Evolutionary conservation across 2,797 vertebrate species (phyloP).

Genomic region (Nyctalus aviator): DNA sequence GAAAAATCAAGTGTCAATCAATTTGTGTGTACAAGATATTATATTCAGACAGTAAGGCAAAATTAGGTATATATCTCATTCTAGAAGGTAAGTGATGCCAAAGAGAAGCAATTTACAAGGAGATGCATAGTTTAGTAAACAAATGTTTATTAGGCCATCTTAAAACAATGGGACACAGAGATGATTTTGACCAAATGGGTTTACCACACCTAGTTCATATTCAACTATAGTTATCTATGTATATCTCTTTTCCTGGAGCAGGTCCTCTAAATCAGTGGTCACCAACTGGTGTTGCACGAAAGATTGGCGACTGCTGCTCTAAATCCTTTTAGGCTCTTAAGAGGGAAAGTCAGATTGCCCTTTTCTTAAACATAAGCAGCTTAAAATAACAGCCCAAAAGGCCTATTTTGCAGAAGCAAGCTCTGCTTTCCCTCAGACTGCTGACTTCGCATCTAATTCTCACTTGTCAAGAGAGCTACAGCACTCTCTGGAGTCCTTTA

Average conservation of each 20-base stretch:
- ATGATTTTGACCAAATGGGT: neutral
- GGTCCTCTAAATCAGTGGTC: neutral
- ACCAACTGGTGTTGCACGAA: no score
- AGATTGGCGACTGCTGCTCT: no score
- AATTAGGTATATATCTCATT: neutral
- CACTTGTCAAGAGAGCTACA: neutral
- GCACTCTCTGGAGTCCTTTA: neutral
- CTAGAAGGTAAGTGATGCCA: neutral
- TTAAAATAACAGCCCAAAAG: neutral
- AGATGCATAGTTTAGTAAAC: neutral
- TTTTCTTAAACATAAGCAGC: no score
- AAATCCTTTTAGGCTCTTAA: no score
- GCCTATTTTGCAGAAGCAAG: neutral
- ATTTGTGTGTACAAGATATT: neutral
- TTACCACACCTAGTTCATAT: neutral
- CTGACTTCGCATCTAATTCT: neutral
- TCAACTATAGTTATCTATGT: neutral
- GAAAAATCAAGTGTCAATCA: neutral
- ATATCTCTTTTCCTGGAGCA: neutral
- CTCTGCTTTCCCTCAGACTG: neutral
- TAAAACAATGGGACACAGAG: neutral
- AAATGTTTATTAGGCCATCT: neutral
- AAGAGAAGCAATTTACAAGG: neutral
- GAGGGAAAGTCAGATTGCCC: no score
- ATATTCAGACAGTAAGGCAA: neutral